Percentiles rank a stretch among this genome's conserved stretches.
Evolutionary conservation across 2,888 invertebrate genomes (phyloP).

Genomic region (Conops quadrifasciatus): DNA sequence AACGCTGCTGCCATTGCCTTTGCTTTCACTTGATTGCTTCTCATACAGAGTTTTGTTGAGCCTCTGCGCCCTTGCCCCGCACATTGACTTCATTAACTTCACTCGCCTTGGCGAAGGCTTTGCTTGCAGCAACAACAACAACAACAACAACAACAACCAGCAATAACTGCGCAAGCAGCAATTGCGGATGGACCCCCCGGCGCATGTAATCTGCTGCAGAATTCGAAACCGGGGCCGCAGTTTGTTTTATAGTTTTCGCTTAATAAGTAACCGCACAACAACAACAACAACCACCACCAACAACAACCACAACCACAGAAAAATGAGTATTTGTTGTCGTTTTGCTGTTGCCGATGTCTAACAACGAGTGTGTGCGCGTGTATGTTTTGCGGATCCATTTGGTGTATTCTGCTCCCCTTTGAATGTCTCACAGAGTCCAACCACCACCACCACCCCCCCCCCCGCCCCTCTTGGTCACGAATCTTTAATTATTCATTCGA

Average conservation of each 20-base stretch:
- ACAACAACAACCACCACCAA: neutral
- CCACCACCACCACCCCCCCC: neutral
- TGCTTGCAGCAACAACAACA: slow-evolving; percentile 17
- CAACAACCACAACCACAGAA: neutral
- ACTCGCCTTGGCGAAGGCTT: slow-evolving; percentile 6
- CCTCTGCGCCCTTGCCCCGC: neutral
- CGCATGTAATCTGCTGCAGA: neutral
- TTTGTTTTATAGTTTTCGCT: slow-evolving; percentile 32
- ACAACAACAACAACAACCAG: too few species aligned
- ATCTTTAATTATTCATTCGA: slow-evolving; percentile 22
- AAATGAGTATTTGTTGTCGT: slow-evolving; percentile 9
- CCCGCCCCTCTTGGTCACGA: neutral
- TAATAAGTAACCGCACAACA: slow-evolving; percentile 20
- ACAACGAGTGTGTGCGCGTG: slow-evolving; percentile 12
- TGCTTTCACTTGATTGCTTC: slow-evolving; percentile 6
- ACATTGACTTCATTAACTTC: slow-evolving; percentile 23
- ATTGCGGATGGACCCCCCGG: slow-evolving; percentile 35
- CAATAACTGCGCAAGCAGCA: neutral
- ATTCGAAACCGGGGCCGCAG: neutral
- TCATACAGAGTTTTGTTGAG: slow-evolving; percentile 7
- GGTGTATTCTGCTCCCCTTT: too few species aligned
- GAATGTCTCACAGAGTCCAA: too few species aligned
- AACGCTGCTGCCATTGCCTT: neutral
- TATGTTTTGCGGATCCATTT: neutral
- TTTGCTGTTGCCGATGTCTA: neutral